Base-by-base conservation (phyloP, 2,113 vertebrate genomes). In the Rhinogobius similis region DNA sequence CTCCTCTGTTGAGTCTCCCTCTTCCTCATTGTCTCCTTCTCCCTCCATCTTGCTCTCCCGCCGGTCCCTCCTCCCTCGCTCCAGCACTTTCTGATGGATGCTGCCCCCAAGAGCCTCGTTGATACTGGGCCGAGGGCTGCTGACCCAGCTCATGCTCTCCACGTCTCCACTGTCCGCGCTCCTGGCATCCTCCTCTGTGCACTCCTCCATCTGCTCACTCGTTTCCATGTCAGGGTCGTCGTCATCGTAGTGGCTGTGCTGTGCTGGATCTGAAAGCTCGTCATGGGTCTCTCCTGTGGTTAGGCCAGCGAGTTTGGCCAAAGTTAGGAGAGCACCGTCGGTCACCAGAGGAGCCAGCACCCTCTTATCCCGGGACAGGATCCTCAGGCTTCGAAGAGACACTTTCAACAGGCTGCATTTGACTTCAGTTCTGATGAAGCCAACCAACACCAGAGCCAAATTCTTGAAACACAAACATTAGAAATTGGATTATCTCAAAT, bases 321-420 rank as follows among this genome's bases (percentile, higher is more conserved):
- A 67, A 2, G 84, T 89, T 53, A 90, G 70, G 41, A 92, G 84
- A 4, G 88, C 75, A 1, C 39, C 26, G 82, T 92, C 90, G 0
- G 88, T 91, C 63, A 91, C 76, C 44, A 92, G 50, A 39, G 90
- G 87, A n/a, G 82, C 78, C 71, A 92, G 72, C 27, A 87, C 78
- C 81, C 85, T 89, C 46, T 90, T 88, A 78, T 93, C 91, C 70
- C 91, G 82, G 29, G 86, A 90, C 23, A 93, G 89, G 76, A 92
- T 92, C 67, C 89, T 85, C 59, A 93, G 66, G 50, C 82, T 85
- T 36, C 75, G 85, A 1, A 93, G 84, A 46, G 75, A 82, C 1
- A 85, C 79, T 65, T 68, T 86, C 55, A 91, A 39, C 61, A 91
- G 72, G 26, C 12, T 58, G 24, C 65, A 39, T 62, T 80, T 87